phyloP scores from a whole-genome alignment of 1,140 invertebrate genomes.

The Drosophila varians region DNA sequence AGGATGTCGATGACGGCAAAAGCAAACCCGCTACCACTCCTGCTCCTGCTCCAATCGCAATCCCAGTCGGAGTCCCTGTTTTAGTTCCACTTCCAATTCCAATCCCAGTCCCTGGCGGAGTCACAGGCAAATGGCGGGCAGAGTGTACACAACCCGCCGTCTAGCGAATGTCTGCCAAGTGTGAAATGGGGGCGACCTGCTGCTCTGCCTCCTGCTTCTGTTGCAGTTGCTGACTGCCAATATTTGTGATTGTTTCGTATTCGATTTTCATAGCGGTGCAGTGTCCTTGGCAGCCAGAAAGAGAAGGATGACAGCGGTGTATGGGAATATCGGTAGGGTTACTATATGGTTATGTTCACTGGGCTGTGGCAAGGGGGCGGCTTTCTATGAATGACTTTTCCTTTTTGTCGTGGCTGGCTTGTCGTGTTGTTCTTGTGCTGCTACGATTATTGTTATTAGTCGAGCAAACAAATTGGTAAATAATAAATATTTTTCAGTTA shows the following conservation, averaged over 20 bases:
- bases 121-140: slow-evolving; percentile 55
- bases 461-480: slow-evolving; percentile 83
- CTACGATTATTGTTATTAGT: slow-evolving; percentile 83
- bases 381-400: slow-evolving; percentile 67
- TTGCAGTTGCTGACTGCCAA: slow-evolving; percentile 55
- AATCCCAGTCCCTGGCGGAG: slow-evolving; percentile 15
- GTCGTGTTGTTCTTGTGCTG: slow-evolving; percentile 46
- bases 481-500: slow-evolving; percentile 84
- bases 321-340: slow-evolving; percentile 20
- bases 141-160: slow-evolving; percentile 75
- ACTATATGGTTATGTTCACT: slow-evolving; percentile 20
- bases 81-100: not conserved
- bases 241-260: slow-evolving; percentile 79
- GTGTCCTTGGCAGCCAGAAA: slow-evolving; percentile 60
- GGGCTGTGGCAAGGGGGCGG: slow-evolving; percentile 22
- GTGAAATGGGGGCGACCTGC: slow-evolving; percentile 46
- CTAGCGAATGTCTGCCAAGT: slow-evolving; percentile 79
- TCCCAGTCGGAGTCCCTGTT: not conserved
- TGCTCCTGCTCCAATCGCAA: not conserved
- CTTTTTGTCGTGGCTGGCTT: slow-evolving; percentile 15
- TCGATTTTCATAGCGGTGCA: slow-evolving; percentile 76
- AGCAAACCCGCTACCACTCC: not conserved
- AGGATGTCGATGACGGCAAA: slow-evolving; percentile 33
- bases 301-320: slow-evolving; percentile 9
- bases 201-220: slow-evolving; percentile 19